phyloP scores from a whole-genome alignment of 2,888 invertebrate genomes.

The Ypsolopha sequella region DNA sequence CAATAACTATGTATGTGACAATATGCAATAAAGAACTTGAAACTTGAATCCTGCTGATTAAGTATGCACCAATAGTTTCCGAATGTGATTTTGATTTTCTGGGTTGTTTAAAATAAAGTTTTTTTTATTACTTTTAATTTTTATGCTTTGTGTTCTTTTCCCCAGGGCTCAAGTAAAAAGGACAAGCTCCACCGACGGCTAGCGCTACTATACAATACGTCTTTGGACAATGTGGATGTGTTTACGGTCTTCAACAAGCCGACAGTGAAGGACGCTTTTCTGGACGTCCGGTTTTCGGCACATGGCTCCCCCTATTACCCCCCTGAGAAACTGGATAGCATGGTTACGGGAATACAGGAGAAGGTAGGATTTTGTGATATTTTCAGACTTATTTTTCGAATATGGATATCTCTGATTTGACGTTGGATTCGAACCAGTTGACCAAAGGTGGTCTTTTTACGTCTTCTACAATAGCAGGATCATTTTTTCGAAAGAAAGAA shows the following conservation, averaged over 20 bases:
- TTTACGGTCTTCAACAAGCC: constrained; percentile 88
- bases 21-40: too few relatives aligned
- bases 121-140: too few relatives aligned
- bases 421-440: too few relatives aligned
- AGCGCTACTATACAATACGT: constrained; percentile 80
- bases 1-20: too few relatives aligned
- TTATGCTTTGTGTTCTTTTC: constrained; percentile 1
- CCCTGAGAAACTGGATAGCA: constrained; percentile 88
- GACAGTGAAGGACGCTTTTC: constrained; percentile 70
- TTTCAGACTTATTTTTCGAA: neutral
- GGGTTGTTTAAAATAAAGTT: too few relatives aligned
- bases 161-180: constrained; percentile 77
- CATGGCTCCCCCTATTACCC: constrained; percentile 95
- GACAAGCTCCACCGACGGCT: constrained; percentile 73
- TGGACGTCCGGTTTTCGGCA: constrained; percentile 92
- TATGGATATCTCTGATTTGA: too few relatives aligned
- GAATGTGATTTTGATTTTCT: too few relatives aligned
- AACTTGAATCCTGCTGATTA: too few relatives aligned
- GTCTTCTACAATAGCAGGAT: too few relatives aligned
- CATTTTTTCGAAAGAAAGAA: too few relatives aligned
- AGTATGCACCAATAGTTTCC: too few relatives aligned
- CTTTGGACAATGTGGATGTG: constrained; percentile 88
- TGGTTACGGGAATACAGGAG: constrained; percentile 79
- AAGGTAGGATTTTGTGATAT: constrained; percentile 48
- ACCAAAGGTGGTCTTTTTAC: too few relatives aligned